phyloP scores from a whole-genome alignment of 2,888 invertebrate genomes.

The Andrena bucephala region DNA sequence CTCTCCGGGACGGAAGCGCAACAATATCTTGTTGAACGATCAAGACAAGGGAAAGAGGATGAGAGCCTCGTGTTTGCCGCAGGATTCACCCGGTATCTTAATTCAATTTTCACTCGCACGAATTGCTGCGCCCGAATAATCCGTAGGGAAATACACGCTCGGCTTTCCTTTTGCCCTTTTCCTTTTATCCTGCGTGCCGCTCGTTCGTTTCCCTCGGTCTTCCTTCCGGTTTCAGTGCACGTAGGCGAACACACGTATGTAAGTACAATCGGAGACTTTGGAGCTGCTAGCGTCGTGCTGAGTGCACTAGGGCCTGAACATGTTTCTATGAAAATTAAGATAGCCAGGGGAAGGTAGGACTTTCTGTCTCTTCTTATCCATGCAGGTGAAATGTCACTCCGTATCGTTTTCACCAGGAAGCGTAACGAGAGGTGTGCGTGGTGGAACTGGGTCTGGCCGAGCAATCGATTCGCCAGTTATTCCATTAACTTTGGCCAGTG shows the following conservation, averaged over 20 bases:
- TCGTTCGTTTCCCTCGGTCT: conserved; percentile 36
- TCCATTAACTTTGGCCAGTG: conserved; percentile 54
- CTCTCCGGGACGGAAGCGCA: conserved; percentile 8
- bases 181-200: conserved; percentile 14
- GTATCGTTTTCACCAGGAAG: neutral
- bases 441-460: neutral
- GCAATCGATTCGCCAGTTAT: conserved; percentile 57
- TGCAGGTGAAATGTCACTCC: neutral
- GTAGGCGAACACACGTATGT: neutral
- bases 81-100: conserved; percentile 44
- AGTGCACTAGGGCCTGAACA: too few relatives aligned
- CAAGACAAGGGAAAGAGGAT: neutral
- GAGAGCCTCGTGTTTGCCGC: conserved; percentile 2
- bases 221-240: neutral
- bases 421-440: neutral
- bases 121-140: conserved; percentile 43
- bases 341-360: too few relatives aligned
- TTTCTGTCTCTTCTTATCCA: neutral
- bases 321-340: too few relatives aligned
- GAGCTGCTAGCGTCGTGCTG: neutral
- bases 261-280: neutral
- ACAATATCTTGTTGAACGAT: conserved; percentile 40
- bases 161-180: neutral
- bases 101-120: conserved; percentile 60
- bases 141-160: conserved; percentile 56